Base-by-base conservation (phyloP, 2,113 vertebrate species). In the Brachionichthys hirsutus region DNA sequence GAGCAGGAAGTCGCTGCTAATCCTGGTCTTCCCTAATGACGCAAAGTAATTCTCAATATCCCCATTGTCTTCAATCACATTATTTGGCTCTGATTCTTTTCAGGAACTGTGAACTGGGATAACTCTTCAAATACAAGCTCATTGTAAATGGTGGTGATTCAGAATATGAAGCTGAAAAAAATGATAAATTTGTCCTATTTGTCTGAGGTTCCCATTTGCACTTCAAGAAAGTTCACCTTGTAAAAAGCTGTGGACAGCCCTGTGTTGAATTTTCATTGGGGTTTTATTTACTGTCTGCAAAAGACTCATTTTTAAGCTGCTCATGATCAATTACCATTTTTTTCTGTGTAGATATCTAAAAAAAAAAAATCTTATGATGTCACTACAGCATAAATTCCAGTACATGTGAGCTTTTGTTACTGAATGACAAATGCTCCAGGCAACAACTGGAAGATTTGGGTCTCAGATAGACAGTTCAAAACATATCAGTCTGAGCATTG, bases 1-100 rank as follows among this genome's bases (percentile, higher is more conserved):
- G 2, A 65, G 78, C 77, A 86, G 87, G 84, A 89, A 88, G 81
- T 81, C 50, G 70, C 66, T 63, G 75, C 77, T 90, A 80, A 85
- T 82, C 77, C 77, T 10, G 54, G 68, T 66, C 57, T 72, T 63
- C 59, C 63, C 75, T 84, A 88, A 89, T 81, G 79, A 81, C 42
- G 55, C 71, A 72, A 62, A 84, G 67, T 67, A 83, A 78, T 77
- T 75, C 74, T 73, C 52, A 50, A 77, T 69, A 78, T 81, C 67
- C 71, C 67, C 60, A 81, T 76, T 83, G 81, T 88, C 83, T 59
- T 54, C 52, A 24, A 22, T 51, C 4, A 45, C 40, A 35, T 34
- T 44, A 52, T 45, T 51, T 14, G 9, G 45, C 14, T 49, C 34
- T 9, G 20, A 62, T 46, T 11, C 20, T 58, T 54, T 58, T 18